Percentiles rank a stretch among this genome's conserved stretches.
These are phyloP conservation scores for Butorides virescens DNA, from an alignment of 2,113 vertebrate species.

Conservation along the genomic window DNA sequence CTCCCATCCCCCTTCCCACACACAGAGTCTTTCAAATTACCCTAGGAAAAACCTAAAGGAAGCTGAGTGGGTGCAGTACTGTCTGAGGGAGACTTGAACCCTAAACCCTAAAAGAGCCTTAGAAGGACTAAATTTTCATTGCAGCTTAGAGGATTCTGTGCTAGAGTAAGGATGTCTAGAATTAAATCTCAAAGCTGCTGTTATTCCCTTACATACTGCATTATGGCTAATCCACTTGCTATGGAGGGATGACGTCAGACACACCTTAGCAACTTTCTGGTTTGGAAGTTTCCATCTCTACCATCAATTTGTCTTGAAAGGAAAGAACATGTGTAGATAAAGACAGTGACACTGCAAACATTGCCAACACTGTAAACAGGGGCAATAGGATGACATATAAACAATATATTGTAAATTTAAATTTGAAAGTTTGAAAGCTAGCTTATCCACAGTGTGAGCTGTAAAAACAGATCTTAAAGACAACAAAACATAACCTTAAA, in stretches of 20 bases:
- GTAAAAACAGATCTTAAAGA: not conserved
- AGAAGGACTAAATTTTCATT: not conserved
- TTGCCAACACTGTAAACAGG: not conserved
- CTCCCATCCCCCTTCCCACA: not conserved
- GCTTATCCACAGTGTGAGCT: not conserved
- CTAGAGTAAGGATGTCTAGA: not conserved
- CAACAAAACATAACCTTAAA: not conserved
- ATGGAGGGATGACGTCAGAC: not conserved
- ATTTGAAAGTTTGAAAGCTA: not conserved
- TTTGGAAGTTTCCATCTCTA: not conserved
- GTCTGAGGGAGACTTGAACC: not conserved
- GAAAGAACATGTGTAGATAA: not conserved
- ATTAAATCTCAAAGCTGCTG: not conserved
- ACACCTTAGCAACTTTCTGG: not conserved
- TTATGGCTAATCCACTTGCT: not conserved
- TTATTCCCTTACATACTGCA: not conserved
- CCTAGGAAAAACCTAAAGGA: not conserved
- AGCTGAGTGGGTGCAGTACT: not conserved
- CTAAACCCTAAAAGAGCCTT: not conserved
- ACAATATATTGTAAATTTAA: not conserved
- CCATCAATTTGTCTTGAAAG: not conserved
- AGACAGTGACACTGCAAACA: not conserved
- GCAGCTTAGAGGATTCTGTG: not conserved
- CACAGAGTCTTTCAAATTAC: not conserved
- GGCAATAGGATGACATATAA: not conserved